Base-by-base conservation (phyloP, 2,888 invertebrate species). In the Habrosyne pyritoides region DNA sequence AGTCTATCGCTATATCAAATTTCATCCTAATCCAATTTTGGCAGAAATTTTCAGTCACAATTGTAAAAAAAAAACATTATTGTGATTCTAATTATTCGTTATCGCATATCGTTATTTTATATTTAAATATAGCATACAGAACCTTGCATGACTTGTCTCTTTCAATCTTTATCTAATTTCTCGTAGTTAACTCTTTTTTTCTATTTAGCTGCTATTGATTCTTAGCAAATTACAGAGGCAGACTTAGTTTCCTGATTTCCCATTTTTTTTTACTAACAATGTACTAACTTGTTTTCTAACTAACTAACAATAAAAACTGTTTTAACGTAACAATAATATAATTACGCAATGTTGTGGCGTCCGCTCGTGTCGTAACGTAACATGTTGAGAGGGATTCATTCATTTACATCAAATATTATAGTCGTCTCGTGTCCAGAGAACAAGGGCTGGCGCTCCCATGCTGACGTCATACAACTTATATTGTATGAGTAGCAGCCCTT, bases 291-390 rank as follows among this genome's bases (percentile, higher is more conserved):
- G n/a, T n/a, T n/a, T n/a, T n/a, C 55, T n/a, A 47, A 63, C 54
- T 52, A 21, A 42, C 28, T 26, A 54, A 63, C 33, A 48, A 54
- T 69, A 33, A n/a, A 3, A 33, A 33, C n/a, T 58, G 60, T 60
- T 63, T 54, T 67, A 71, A 78, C 71, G 18, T 63, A 54, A 61
- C 61, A 55, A 57, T 56, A 56, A 24, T 42, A 53, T 47, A 52
- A 57, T 64, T 77, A 69, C 78, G 82, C 85, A 85, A 79, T 91
- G 86, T 90, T 90, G 91, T 92, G 91, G 86, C 89, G 91, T 92
- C 86, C 88, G 91, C 84, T 86, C 81, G 87, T 89, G 88, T 89
- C 73, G 79, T 82, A 71, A 67, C 62, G 60, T 71, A 60, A 58
- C 10, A 30, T 61, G 63, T 69, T 57, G 60, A 61, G 63, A 66